Base-by-base conservation (phyloP, 1,140 invertebrate genomes). In the Scylla paramamosain region DNA sequence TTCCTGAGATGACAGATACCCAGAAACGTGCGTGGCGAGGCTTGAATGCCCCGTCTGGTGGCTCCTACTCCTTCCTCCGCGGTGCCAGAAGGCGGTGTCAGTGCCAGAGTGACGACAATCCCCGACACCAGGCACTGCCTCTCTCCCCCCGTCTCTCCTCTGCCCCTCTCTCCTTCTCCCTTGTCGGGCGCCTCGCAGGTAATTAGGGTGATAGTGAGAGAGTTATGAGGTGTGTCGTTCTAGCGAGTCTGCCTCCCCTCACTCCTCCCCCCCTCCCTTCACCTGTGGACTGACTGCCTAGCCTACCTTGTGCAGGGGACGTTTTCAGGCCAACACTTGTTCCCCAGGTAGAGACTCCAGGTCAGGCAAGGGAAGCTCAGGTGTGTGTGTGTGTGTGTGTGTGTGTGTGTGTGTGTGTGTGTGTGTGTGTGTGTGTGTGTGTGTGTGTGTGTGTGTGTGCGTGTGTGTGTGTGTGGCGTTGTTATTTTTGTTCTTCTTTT, bases 141-240 rank as follows among this genome's bases (percentile, higher is more conserved):
- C 32, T 25, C 91, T 67, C 32, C n/a, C 48, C 3, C 48, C n/a
- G 1, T 32, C 31, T n/a, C 88, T 32, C 46, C 88, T 90, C 46
- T 48, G 10, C 32, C 46, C n/a, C 89, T 25, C 52, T 48, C 25
- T 25, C 29, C 14, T 14, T 25, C 29, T 46, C 90, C 52, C 25
- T 25, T 28, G 67, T 20, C 67, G 20, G n/a, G 67, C n/a, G 20
- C 67, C 20, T n/a, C 67, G 16, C 67, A 77, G 67, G 67, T 77
- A 77, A 77, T 77, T 77, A 77, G 67, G 67, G 25, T 77, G 67
- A 77, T 77, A 77, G 67, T 77, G 67, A 77, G 67, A 77, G 67
- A 77, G 67, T 77, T 77, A 77, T 77, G 67, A 77, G 67, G 67
- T 77, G 67, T 20, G 67, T 77, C 20, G 67, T 25, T 77, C 67